Evolutionary conservation across 2,113 vertebrate species (phyloP), one percentile per base, ranked within the genome.

Genomic region (Oreochromis spilurus): DNA sequence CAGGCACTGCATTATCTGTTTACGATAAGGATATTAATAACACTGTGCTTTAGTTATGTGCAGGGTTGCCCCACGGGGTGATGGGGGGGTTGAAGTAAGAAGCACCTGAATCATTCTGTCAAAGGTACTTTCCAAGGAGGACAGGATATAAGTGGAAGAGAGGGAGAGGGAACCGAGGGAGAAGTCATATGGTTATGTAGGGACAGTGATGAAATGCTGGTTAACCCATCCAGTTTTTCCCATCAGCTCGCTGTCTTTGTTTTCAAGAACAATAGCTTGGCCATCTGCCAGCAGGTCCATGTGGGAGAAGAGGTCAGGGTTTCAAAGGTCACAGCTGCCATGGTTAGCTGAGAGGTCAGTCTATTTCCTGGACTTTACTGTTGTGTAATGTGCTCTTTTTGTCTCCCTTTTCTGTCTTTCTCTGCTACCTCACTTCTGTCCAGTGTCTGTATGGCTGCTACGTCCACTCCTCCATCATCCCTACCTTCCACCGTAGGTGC

Each of bases 371-470:
- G 26, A 48, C 50, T 81, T 48, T 78, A 26, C 90, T 72, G 62
- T 84, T 72, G 29, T 89, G 9, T 90, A 88, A 87, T 54, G 40
- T 81, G 34, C 70, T 87, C 79, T 93, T 67, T 91, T 83, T 90
- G 38, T 82, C 55, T 87, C n/a, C 45, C 34, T 90, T 67, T 45
- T 92, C 50, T 88, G 81, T 89, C 53, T 53, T 45, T 82, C 12
- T 91, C 70, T 90, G 9, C 70, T 84, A 9, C 84, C 38, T 87
- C 14, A 1, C 54, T 94, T 93, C 87, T 94, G 89, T 94, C 60
- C 87, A 99, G 98, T 99, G 98, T 97, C 96, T 99, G 93, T 99
- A 99, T 70, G 98, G 98, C 96, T 99, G 98, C 96, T 99, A 99
- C 75, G 98, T 99, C 91, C 98, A 99, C 96, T 99, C 98, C 94